Conservation (phyloP, 2,113 vertebrate species). For the Zosterops borbonicus region DNA sequence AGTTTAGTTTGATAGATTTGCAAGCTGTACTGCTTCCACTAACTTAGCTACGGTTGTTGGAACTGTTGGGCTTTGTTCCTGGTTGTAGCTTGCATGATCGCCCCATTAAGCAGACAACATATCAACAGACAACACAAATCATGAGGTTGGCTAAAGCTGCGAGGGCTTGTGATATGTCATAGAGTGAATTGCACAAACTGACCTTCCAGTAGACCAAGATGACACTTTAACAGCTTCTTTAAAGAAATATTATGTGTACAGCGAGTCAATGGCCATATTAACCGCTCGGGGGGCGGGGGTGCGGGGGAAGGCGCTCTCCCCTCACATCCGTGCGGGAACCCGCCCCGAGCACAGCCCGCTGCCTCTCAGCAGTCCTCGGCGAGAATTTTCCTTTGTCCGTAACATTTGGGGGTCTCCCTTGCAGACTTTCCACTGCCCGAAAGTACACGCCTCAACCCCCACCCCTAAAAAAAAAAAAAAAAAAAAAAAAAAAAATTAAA, state of each 20-base stretch:
- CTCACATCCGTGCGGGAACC: neutral
- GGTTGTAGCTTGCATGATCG: slow-evolving; percentile 93
- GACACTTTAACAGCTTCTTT: slow-evolving; percentile 65
- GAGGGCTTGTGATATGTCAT: slow-evolving; percentile 72
- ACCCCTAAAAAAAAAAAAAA: neutral
- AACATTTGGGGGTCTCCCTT: neutral
- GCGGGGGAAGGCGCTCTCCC: neutral
- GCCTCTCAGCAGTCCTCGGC: neutral
- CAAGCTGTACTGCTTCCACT: slow-evolving; percentile 77
- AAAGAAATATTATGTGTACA: slow-evolving; percentile 59
- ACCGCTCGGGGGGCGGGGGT: neutral
- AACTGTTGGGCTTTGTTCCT: slow-evolving; percentile 91
- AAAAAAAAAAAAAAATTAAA: neutral
- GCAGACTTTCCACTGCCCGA: neutral
- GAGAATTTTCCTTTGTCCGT: neutral
- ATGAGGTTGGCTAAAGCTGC: slow-evolving; percentile 82
- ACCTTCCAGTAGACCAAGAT: slow-evolving; percentile 75
- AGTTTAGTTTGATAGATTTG: slow-evolving; percentile 89
- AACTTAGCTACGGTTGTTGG: slow-evolving; percentile 85
- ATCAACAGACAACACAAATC: slow-evolving; percentile 89
- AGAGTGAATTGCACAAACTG: slow-evolving; percentile 74
- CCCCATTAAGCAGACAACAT: slow-evolving; percentile 96
- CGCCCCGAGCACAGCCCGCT: neutral
- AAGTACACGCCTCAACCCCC: neutral
- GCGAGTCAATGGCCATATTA: slow-evolving; percentile 50